These are phyloP conservation scores for Sebastes hubbsi DNA, from an alignment of 2,797 vertebrate genomes.

Conservation along the genomic window DNA sequence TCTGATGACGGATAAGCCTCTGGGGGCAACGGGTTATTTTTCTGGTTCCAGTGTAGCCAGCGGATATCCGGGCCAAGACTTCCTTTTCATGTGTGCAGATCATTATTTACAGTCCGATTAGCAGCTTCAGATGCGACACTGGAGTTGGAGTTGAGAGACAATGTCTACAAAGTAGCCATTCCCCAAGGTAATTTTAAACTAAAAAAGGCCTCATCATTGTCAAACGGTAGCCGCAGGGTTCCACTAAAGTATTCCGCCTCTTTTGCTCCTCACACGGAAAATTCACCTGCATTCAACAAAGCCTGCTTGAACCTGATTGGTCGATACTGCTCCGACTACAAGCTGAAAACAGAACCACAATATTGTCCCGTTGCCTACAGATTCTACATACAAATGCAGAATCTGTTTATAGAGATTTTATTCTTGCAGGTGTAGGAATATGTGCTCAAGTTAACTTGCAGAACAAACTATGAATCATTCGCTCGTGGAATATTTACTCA, in stretches of 20 bases:
- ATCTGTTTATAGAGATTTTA: neutral
- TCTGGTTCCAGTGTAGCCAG: too few relatives aligned
- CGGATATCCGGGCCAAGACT: too few relatives aligned
- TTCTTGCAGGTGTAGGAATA: constrained; percentile 36
- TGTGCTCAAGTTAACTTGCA: constrained; percentile 1
- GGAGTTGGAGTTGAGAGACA: too few relatives aligned
- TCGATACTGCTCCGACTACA: neutral
- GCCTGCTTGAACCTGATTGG: neutral
- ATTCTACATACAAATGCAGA: neutral
- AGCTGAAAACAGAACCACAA: neutral
- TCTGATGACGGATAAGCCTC: too few relatives aligned
- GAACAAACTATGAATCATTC: constrained; percentile 15
- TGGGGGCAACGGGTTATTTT: too few relatives aligned
- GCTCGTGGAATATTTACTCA: constrained; percentile 12
- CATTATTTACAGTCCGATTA: too few relatives aligned
- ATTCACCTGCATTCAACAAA: neutral
- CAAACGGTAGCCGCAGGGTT: neutral
- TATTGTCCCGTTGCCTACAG: neutral
- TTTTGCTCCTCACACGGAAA: neutral
- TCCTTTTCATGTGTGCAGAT: too few relatives aligned
- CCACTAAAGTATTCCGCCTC: neutral
- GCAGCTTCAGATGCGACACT: too few relatives aligned
- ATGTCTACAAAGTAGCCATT: neutral
- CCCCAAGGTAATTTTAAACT: neutral
- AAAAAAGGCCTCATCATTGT: neutral